phyloP scores from a whole-genome alignment of 2,797 vertebrate species.

The Chelidonichthys spinosus region DNA sequence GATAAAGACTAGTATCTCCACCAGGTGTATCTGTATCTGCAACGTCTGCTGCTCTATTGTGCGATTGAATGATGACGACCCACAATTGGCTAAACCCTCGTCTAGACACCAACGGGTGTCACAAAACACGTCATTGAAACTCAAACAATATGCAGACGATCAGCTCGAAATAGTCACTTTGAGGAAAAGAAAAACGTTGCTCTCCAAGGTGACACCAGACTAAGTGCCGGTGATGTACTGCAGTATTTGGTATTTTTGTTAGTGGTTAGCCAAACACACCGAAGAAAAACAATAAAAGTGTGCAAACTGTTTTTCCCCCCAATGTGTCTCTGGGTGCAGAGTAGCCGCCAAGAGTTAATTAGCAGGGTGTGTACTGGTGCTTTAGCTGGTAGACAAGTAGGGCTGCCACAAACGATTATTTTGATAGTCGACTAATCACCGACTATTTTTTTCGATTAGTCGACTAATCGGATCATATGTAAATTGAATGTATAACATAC shows the following conservation, averaged over 20 bases:
- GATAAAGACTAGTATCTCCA: neutral
- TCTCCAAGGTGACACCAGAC: neutral
- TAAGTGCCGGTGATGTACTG: neutral
- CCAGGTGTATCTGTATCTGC: neutral
- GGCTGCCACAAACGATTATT: no score
- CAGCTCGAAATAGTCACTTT: no score
- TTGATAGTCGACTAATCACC: no score
- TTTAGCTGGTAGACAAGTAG: no score
- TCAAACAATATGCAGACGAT: neutral
- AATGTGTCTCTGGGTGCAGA: no score
- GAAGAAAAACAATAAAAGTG: neutral
- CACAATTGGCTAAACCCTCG: neutral
- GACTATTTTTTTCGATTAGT: no score
- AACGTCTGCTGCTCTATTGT: neutral
- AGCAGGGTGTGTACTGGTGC: no score
- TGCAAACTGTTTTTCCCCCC: neutral
- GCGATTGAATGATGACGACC: neutral
- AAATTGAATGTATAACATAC: no score
- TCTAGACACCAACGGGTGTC: no score
- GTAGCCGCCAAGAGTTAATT: no score
- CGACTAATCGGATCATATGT: no score
- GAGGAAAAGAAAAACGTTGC: neutral
- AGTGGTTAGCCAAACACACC: neutral
- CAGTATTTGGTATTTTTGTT: neutral
- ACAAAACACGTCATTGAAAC: neutral